phyloP scores from a whole-genome alignment of 2,113 vertebrate species.

The Alethe castanea region DNA sequence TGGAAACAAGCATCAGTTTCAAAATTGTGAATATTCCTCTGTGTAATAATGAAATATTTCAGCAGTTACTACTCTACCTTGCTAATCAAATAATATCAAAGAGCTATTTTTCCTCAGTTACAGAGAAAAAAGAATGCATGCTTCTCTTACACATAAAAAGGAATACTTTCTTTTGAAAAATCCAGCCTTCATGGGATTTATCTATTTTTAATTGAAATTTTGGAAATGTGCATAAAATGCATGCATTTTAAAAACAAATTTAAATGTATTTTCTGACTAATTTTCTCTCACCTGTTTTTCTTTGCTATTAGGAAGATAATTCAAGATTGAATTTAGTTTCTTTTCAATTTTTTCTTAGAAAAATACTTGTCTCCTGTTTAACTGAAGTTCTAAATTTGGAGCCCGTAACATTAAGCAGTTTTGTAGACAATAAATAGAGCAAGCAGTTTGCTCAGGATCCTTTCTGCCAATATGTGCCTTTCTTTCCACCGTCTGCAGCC shows the following conservation, averaged over 20 bases:
- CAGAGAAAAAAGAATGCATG: background rate
- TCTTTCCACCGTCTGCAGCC: background rate
- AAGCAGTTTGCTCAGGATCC: background rate
- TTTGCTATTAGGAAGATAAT: background rate
- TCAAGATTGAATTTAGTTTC: background rate
- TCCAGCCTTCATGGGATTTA: background rate
- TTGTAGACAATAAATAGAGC: background rate
- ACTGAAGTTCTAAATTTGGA: background rate
- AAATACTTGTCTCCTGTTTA: background rate
- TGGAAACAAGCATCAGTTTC: background rate
- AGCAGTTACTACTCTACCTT: background rate
- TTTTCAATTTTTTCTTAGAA: background rate
- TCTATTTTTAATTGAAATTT: background rate
- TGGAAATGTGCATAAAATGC: background rate
- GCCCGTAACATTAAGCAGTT: background rate
- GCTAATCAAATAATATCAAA: background rate
- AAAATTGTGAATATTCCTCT: background rate
- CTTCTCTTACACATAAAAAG: background rate
- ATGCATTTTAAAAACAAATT: accelerated
- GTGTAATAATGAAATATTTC: background rate
- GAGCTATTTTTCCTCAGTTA: background rate
- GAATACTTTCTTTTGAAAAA: background rate
- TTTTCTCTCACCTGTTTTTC: background rate
- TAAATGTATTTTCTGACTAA: background rate
- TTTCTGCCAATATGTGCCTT: background rate